Percentiles rank a stretch among this genome's conserved stretches.
phyloP scores from a whole-genome alignment of 2,888 invertebrate species.

The Ectobius pallidus region DNA sequence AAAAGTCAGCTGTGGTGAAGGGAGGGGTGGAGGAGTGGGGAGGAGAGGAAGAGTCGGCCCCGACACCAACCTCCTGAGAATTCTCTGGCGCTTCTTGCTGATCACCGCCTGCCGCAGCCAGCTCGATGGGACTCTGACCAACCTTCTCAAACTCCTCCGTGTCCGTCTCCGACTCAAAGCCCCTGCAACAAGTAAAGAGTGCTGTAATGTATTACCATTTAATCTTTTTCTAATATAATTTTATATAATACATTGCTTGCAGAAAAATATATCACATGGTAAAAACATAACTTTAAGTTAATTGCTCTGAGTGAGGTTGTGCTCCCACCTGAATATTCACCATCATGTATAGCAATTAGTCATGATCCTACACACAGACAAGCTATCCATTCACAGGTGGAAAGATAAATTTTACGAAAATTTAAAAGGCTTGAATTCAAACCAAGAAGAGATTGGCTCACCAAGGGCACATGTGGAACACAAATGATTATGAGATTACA shows the following conservation, averaged over 20 bases:
- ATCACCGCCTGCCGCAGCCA: conserved; percentile 41
- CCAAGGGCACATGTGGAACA: too few relatives aligned
- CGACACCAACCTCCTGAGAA: conserved; percentile 61
- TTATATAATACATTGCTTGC: background rate
- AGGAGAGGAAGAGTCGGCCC: conserved; percentile 51
- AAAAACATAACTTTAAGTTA: background rate
- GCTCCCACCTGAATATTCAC: too few relatives aligned
- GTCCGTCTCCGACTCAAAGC: conserved; percentile 81
- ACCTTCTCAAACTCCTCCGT: conserved; percentile 84
- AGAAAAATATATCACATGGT: background rate
- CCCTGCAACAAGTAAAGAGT: conserved; percentile 61
- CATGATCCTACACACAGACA: too few relatives aligned
- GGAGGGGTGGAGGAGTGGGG: conserved; percentile 57
- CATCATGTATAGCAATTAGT: too few relatives aligned
- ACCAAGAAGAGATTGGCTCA: too few relatives aligned
- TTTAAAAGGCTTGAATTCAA: too few relatives aligned
- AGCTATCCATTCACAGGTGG: too few relatives aligned
- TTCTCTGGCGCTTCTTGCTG: conserved; percentile 54
- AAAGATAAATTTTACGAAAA: too few relatives aligned
- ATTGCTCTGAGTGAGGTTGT: too few relatives aligned
- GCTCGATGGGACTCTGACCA: conserved; percentile 64
- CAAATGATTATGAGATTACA: too few relatives aligned
- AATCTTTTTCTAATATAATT: too few relatives aligned
- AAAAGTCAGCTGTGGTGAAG: conserved; percentile 82
- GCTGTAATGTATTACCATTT: too few relatives aligned